phyloP scores from a whole-genome alignment of 2,797 vertebrate genomes.

The Gastrophryne carolinensis region DNA sequence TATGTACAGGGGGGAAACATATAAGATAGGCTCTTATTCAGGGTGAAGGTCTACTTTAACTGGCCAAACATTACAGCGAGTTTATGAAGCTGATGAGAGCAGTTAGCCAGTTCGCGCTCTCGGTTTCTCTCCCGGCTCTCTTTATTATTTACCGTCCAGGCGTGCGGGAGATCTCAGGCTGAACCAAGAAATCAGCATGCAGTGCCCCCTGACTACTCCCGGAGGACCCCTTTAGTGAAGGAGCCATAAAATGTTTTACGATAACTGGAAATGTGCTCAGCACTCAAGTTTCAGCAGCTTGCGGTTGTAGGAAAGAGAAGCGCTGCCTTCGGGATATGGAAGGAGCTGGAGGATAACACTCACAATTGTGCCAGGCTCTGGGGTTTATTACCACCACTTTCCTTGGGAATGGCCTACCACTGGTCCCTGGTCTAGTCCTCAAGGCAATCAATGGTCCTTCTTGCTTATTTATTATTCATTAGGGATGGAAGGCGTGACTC shows the following conservation, averaged over 20 bases:
- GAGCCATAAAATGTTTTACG: background rate
- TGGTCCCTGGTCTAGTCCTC: too few relatives aligned
- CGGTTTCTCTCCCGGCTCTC: background rate
- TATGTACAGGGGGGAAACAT: too few relatives aligned
- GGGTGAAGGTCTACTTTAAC: too few relatives aligned
- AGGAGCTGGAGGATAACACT: too few relatives aligned
- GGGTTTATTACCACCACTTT: too few relatives aligned
- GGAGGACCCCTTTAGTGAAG: background rate
- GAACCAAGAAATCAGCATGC: background rate
- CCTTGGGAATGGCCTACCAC: too few relatives aligned
- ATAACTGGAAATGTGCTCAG: background rate
- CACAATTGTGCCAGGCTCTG: too few relatives aligned
- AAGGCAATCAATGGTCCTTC: too few relatives aligned
- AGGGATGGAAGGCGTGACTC: too few relatives aligned
- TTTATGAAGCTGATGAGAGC: background rate
- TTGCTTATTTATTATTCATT: too few relatives aligned
- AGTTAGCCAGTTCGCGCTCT: background rate
- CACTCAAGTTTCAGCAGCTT: background rate
- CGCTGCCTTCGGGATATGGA: too few relatives aligned
- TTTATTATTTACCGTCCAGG: background rate
- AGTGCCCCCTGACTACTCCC: background rate
- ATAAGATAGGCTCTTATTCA: too few relatives aligned
- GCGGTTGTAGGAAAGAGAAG: background rate
- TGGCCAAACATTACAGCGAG: background rate
- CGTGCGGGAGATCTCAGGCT: background rate